phyloP scores from a whole-genome alignment of 2,113 vertebrate genomes.

The Laterallus jamaicensis region DNA sequence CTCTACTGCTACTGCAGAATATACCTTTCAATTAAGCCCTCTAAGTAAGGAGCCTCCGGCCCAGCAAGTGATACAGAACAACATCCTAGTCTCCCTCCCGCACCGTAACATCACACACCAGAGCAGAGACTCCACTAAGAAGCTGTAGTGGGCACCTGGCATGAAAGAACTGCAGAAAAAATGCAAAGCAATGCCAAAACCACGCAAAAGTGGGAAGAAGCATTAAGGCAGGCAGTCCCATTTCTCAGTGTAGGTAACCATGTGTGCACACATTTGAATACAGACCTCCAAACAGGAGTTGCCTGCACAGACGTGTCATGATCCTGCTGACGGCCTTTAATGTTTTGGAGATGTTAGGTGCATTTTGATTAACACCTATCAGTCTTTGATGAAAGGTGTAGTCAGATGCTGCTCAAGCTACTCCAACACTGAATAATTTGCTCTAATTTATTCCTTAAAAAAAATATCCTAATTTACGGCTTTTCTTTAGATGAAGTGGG shows the following conservation, averaged over 20 bases:
- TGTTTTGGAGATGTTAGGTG: not conserved
- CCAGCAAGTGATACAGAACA: not conserved
- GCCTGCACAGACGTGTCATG: not conserved
- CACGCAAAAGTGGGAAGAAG: not conserved
- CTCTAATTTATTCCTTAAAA: slow-evolving; percentile 4
- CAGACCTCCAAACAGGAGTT: not conserved
- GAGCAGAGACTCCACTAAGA: not conserved
- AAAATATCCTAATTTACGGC: not conserved
- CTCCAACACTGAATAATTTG: not conserved
- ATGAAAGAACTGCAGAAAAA: not conserved
- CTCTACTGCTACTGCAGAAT: not conserved
- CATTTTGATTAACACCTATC: slow-evolving; percentile 4
- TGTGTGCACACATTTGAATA: not conserved
- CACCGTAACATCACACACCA: not conserved
- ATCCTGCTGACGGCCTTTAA: not conserved
- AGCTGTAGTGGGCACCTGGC: not conserved
- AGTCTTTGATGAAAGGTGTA: not conserved
- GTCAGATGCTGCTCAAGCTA: not conserved
- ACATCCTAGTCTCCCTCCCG: not conserved
- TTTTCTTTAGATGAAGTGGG: not conserved
- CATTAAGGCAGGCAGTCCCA: not conserved
- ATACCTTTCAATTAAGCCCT: not conserved
- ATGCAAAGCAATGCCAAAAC: not conserved
- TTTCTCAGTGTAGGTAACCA: not conserved
- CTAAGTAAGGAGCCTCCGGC: not conserved